A percentile compares a stretch with the other conserved stretches of the same genome.
These are phyloP conservation scores for Campoplex nolae DNA, from an alignment of 2,888 invertebrate genomes.

Conservation along the genomic window DNA sequence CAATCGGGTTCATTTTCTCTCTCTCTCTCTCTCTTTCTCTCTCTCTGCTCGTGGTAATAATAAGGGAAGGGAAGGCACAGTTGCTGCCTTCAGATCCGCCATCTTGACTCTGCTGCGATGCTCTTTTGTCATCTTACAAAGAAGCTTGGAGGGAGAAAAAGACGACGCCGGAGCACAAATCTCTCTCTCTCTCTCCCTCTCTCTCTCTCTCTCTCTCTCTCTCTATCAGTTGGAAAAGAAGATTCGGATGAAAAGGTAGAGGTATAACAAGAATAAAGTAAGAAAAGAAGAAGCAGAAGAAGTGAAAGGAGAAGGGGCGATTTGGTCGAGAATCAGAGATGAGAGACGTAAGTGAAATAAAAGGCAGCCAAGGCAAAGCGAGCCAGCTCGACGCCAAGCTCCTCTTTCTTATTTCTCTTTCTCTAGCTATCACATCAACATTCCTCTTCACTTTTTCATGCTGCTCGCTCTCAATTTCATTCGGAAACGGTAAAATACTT, in stretches of 20 bases:
- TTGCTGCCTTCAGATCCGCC: slow-evolving; percentile 78
- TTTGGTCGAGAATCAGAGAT: slow-evolving; percentile 20
- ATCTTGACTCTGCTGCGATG: slow-evolving; percentile 82
- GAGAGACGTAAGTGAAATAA: slow-evolving; percentile 57
- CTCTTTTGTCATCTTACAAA: slow-evolving; percentile 82
- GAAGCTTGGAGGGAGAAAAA: slow-evolving; percentile 76
- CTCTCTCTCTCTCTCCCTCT: slow-evolving; percentile 32
- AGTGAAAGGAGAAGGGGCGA: slow-evolving; percentile 27
- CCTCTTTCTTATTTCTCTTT: slow-evolving; percentile 15
- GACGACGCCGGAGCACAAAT: slow-evolving; percentile 70
- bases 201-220: slow-evolving; percentile 32
- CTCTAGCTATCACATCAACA: not conserved
- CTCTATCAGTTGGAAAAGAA: slow-evolving; percentile 48
- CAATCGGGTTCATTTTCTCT: slow-evolving; percentile 84
- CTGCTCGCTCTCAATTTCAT: not conserved
- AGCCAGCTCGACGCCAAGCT: slow-evolving; percentile 54
- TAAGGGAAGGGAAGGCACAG: slow-evolving; percentile 69
- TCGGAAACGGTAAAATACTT: not conserved
- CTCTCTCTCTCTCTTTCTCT: slow-evolving; percentile 84
- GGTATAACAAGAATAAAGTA: slow-evolving; percentile 31
- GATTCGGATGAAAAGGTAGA: slow-evolving; percentile 37
- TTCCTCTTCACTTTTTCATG: not conserved
- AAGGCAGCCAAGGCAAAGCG: slow-evolving; percentile 47
- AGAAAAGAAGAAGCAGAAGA: slow-evolving; percentile 26
- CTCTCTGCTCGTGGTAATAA: slow-evolving; percentile 82